Evolutionary conservation across 2,888 invertebrate genomes (phyloP).

Genomic region (Catonia carolina): DNA sequence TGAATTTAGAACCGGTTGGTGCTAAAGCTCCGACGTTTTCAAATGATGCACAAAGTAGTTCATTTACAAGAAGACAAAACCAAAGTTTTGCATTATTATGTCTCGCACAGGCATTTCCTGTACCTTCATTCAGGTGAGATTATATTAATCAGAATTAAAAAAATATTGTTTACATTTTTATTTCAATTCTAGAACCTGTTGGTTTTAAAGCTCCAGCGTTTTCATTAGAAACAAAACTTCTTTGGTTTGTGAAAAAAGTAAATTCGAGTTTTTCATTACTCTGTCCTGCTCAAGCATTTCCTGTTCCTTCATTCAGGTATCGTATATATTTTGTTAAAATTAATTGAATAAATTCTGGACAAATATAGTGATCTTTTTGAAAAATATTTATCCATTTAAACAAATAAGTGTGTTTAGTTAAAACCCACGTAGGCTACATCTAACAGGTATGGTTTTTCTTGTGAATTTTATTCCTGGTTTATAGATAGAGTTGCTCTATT

Average conservation of each 20-base stretch:
- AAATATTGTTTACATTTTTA: conserved; percentile 13
- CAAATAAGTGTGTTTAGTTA: too few species aligned
- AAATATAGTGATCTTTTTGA: too few species aligned
- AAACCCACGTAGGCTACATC: too few species aligned
- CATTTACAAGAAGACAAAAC: conserved; percentile 26
- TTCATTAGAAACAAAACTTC: conserved; percentile 47
- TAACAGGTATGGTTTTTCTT: conserved; percentile 25
- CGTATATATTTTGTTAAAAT: too few species aligned
- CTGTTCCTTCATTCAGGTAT: conserved; percentile 52
- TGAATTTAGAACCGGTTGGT: conserved; percentile 60
- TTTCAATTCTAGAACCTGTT: conserved; percentile 41
- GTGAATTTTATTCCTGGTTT: too few species aligned
- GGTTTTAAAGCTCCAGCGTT: conserved; percentile 56
- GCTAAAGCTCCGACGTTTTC: conserved; percentile 59
- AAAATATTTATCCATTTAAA: too few species aligned
- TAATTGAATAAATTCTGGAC: too few species aligned
- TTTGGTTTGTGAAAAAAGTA: conserved; percentile 35
- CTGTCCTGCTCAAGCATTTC: conserved; percentile 53
- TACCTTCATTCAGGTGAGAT: conserved; percentile 50
- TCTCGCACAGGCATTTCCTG: conserved; percentile 64
- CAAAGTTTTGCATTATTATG: conserved; percentile 57
- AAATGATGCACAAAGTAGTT: conserved; percentile 50
- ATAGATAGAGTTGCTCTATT: too few species aligned
- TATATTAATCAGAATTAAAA: conserved; percentile 20
- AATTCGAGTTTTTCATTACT: conserved; percentile 42